Conservation (phyloP, 2,113 vertebrate species). For the Labeo catla region DNA sequence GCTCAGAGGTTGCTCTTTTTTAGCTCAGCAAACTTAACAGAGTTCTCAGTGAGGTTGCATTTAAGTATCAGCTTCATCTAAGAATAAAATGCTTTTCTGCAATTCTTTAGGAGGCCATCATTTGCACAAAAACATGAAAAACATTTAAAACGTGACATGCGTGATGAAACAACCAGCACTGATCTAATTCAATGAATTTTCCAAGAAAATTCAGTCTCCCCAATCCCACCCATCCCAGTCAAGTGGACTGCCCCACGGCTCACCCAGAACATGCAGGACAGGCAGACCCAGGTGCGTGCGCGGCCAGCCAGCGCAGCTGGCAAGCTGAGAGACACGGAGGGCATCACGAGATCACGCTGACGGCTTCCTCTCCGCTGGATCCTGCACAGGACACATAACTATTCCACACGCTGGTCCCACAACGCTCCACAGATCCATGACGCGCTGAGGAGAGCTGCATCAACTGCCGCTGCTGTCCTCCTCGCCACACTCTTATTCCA, state of each 20-base stretch:
- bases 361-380: constrained; percentile 59
- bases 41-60: background rate
- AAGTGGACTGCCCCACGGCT: constrained; percentile 35
- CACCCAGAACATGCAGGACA: constrained; percentile 95
- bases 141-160: background rate
- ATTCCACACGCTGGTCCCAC: constrained; percentile 57
- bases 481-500: constrained; percentile 55
- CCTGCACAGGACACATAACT: constrained; percentile 49
- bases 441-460: constrained; percentile 53
- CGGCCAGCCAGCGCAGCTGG: constrained; percentile 69
- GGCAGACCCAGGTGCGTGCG: constrained; percentile 89
- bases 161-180: background rate
- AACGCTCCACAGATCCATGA: constrained; percentile 68
- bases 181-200: background rate
- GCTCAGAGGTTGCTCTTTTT: background rate
- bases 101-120: background rate
- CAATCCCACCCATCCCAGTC: constrained; percentile 12
- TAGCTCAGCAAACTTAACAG: background rate
- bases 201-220: background rate
- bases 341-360: constrained; percentile 68
- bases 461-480: constrained; percentile 48
- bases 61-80: background rate
- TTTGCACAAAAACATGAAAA: background rate
- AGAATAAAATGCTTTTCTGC: background rate
- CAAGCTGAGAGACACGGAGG: constrained; percentile 77